phyloP scores from a whole-genome alignment of 2,113 vertebrate genomes.

The Cacatua alba region DNA sequence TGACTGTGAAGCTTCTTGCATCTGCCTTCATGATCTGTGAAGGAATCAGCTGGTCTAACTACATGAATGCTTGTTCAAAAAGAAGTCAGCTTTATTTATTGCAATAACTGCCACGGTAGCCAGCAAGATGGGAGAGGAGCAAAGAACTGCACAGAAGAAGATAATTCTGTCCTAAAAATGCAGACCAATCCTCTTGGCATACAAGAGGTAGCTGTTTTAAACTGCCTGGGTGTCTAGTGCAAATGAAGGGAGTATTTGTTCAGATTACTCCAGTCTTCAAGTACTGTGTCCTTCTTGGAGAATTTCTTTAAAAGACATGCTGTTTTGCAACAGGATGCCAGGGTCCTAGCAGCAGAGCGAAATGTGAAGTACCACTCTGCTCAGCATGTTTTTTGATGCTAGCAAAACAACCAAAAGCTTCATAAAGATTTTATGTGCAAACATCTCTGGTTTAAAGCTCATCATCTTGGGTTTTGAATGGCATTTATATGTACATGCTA shows the following conservation, averaged over 20 bases:
- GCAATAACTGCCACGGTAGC: not conserved
- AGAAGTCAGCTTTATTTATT: not conserved
- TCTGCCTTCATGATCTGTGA: not conserved
- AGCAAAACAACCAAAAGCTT: not conserved
- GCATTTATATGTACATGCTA: fast-evolving
- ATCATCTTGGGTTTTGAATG: not conserved
- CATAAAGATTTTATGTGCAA: not conserved
- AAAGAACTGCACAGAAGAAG: not conserved
- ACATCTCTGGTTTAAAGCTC: not conserved
- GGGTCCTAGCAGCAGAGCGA: not conserved
- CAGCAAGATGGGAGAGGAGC: not conserved
- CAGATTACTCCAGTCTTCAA: not conserved
- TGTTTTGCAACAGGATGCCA: not conserved
- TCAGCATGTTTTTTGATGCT: not conserved
- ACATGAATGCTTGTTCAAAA: not conserved
- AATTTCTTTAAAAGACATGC: not conserved
- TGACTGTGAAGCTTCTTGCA: not conserved
- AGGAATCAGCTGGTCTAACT: not conserved
- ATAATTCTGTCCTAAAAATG: not conserved
- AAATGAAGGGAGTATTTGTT: not conserved
- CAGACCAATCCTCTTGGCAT: fast-evolving
- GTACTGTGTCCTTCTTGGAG: not conserved
- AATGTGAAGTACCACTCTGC: not conserved
- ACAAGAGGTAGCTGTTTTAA: not conserved
- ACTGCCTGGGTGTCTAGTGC: not conserved